phyloP scores from a whole-genome alignment of 2,888 invertebrate species.

The Lochmaea capreae region DNA sequence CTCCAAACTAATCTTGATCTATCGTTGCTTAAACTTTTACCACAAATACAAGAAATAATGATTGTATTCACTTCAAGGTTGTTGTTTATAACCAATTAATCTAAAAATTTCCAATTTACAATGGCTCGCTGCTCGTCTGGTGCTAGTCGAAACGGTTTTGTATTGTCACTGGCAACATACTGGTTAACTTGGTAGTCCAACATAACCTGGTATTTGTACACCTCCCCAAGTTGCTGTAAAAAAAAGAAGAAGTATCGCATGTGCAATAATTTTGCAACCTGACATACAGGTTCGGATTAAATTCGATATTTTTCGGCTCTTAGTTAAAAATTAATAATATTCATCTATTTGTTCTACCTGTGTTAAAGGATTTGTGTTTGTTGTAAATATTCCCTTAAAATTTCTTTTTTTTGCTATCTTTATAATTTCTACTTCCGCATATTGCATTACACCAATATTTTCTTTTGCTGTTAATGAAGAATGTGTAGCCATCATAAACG shows the following conservation, averaged over 20 bases:
- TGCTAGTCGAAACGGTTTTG: conserved; percentile 79
- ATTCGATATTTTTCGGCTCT: no score
- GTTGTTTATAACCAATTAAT: conserved; percentile 1
- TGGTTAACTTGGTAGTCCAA: conserved; percentile 85
- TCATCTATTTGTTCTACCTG: conserved; percentile 70
- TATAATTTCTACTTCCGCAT: conserved; percentile 82
- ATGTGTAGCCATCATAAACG: conserved; percentile 89
- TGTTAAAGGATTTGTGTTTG: conserved; percentile 89
- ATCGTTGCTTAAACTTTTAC: no score
- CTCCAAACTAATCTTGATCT: no score
- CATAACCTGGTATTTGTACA: conserved; percentile 82
- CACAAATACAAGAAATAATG: no score
- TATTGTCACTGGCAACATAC: conserved; percentile 78
- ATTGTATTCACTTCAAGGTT: no score
- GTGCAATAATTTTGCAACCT: no score
- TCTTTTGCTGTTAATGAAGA: conserved; percentile 75
- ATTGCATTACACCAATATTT: conserved; percentile 82
- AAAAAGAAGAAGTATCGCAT: not conserved
- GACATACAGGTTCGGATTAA: not conserved
- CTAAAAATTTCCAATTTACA: conserved; percentile 80
- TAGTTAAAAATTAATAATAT: not conserved
- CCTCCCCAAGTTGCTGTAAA: conserved; percentile 81
- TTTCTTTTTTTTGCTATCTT: conserved; percentile 73
- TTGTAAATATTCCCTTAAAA: conserved; percentile 84
- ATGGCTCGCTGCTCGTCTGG: conserved; percentile 81